A percentile compares a stretch with the other conserved stretches of the same genome.
Evolutionary conservation across 2,888 invertebrate species (phyloP).

Genomic region (Erynnis tages): DNA sequence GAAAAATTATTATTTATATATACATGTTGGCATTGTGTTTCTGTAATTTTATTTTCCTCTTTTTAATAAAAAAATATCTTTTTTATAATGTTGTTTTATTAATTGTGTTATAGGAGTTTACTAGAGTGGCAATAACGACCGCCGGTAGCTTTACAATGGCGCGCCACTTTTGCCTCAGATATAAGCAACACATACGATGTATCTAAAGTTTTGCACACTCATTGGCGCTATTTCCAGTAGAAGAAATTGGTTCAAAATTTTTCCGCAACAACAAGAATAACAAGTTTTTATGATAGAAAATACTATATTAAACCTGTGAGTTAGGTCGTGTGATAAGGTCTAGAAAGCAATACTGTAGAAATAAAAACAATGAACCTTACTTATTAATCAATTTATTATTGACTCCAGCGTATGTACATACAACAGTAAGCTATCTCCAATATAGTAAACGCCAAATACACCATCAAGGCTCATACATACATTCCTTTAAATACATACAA

Average conservation of each 20-base stretch:
- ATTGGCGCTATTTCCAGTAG: too few species aligned
- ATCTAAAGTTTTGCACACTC: too few species aligned
- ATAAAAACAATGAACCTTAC: constrained; percentile 33
- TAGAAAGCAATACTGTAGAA: not conserved
- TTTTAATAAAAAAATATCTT: constrained; percentile 67
- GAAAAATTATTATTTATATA: constrained; percentile 61
- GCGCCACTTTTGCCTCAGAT: too few species aligned
- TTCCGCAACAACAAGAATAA: too few species aligned
- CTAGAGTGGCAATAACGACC: too few species aligned
- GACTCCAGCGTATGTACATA: constrained; percentile 61
- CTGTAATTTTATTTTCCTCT: constrained; percentile 66
- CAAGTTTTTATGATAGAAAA: too few species aligned
- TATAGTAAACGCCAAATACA: constrained; percentile 36
- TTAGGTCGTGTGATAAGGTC: too few species aligned
- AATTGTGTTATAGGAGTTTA: not conserved
- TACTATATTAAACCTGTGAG: too few species aligned
- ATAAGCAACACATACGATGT: too few species aligned
- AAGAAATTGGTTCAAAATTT: too few species aligned
- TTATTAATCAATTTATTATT: constrained; percentile 61
- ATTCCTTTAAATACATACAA: constrained; percentile 18
- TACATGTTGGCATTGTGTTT: constrained; percentile 75
- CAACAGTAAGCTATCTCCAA: constrained; percentile 47
- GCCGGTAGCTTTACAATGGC: too few species aligned
- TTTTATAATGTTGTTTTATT: constrained; percentile 43
- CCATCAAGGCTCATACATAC: constrained; percentile 16